Percentiles rank a stretch among this genome's conserved stretches.
These are phyloP conservation scores for Tyrophagus putrescentiae DNA, from an alignment of 1,140 invertebrate species.

Conservation along the genomic window DNA sequence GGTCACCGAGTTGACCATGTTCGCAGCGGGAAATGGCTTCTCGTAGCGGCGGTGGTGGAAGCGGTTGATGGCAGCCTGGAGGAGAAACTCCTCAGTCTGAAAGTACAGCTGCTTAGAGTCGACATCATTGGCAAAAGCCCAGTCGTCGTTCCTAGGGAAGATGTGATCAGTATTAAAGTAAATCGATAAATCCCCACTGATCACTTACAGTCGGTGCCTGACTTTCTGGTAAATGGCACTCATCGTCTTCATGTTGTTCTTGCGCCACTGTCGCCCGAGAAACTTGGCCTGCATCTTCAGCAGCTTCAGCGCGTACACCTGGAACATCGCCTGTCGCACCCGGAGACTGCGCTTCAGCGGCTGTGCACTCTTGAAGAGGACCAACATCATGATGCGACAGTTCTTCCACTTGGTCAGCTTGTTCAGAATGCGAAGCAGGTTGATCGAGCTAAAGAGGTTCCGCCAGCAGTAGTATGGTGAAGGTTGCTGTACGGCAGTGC, in stretches of 20 bases:
- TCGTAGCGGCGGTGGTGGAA: conserved; percentile 85
- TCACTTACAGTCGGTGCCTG: conserved; percentile 44
- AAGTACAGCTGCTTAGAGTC: conserved; percentile 97
- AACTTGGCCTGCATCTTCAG: conserved; percentile 99
- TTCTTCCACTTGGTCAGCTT: conserved; percentile 99
- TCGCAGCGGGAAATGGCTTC: conserved; percentile 26
- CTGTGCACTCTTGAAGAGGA: conserved; percentile 97
- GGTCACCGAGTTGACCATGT: conserved; percentile 19
- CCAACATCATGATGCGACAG: conserved; percentile 98
- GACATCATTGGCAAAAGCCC: conserved; percentile 97
- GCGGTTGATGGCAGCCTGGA: conserved; percentile 79
- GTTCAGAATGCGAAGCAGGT: conserved; percentile 87
- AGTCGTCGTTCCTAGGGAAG: conserved; percentile 67
- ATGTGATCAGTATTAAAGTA: background rate
- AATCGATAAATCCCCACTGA: too few species aligned
- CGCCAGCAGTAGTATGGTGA: conserved; percentile 98
- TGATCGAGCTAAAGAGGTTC: conserved; percentile 96
- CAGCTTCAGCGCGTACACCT: conserved; percentile 91
- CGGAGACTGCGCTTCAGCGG: conserved; percentile 92
- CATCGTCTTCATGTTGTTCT: conserved; percentile 99
- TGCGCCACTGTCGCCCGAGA: conserved; percentile 94
- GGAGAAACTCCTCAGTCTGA: conserved; percentile 88
- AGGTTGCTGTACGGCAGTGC: too few species aligned
- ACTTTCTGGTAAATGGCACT: conserved; percentile 97
- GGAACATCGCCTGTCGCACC: conserved; percentile 88